These are phyloP conservation scores for Ylistrum balloti DNA, from an alignment of 1,140 invertebrate genomes.

Conservation along the genomic window DNA sequence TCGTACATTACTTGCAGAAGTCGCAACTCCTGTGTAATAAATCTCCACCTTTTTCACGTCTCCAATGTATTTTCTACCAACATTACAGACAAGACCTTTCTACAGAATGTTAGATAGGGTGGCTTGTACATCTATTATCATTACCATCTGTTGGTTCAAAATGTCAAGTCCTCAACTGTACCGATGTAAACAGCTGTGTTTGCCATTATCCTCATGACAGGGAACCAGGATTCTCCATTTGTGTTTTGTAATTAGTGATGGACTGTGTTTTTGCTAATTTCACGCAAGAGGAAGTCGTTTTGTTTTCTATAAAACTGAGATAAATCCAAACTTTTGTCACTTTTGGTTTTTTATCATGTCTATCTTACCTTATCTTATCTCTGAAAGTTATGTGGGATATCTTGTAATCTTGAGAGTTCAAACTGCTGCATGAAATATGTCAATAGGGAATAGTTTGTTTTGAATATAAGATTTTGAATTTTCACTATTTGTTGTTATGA, in stretches of 20 bases:
- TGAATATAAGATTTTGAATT: too few species aligned
- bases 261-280: constrained; percentile 10
- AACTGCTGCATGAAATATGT: too few species aligned
- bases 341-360: too few species aligned
- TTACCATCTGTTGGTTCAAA: constrained; percentile 18
- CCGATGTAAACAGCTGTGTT: constrained; percentile 4
- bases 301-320: constrained; percentile 10
- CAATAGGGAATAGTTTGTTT: too few species aligned
- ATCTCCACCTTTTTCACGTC: background rate
- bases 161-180: background rate
- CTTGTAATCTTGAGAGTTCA: too few species aligned
- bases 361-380: too few species aligned
- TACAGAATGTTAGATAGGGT: background rate
- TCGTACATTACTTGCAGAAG: background rate
- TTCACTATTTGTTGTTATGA: too few species aligned
- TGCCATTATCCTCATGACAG: background rate
- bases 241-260: background rate
- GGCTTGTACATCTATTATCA: background rate
- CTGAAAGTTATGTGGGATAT: too few species aligned
- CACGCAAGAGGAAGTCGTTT: background rate
- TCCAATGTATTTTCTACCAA: background rate
- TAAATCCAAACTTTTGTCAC: too few species aligned
- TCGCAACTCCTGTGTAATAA: background rate
- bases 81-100: background rate
- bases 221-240: background rate